Evolutionary conservation across 2,888 invertebrate genomes (phyloP).

Genomic region (Cepaea hortensis): DNA sequence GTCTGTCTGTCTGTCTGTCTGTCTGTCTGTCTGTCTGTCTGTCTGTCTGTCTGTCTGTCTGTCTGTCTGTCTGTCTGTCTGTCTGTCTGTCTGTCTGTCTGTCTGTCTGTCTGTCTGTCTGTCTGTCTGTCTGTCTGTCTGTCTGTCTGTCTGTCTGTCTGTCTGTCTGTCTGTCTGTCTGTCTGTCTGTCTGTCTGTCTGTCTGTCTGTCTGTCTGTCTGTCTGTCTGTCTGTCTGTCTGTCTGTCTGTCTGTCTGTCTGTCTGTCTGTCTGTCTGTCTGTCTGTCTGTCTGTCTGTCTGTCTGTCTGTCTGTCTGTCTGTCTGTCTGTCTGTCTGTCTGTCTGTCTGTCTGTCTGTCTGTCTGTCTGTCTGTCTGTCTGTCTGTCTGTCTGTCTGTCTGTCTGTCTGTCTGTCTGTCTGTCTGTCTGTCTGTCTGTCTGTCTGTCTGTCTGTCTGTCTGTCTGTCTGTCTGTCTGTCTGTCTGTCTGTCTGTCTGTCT

Average conservation of each 20-base stretch:
- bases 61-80: background rate
- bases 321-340: conserved; percentile 5
- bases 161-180: background rate
- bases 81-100: background rate
- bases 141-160: background rate
- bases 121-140: background rate
- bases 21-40: background rate
- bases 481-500: background rate
- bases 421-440: too few relatives aligned
- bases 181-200: background rate
- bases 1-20: background rate
- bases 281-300: background rate
- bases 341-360: conserved; percentile 10
- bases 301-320: background rate
- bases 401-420: too few relatives aligned
- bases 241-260: background rate
- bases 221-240: background rate
- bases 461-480: background rate
- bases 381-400: too few relatives aligned
- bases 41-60: too few relatives aligned
- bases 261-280: background rate
- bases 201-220: background rate
- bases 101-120: background rate
- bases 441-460: too few relatives aligned
- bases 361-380: background rate